These are phyloP conservation scores for Aotus griseimembra DNA, from an alignment of 2,797 vertebrate genomes.

Conservation along the genomic window DNA sequence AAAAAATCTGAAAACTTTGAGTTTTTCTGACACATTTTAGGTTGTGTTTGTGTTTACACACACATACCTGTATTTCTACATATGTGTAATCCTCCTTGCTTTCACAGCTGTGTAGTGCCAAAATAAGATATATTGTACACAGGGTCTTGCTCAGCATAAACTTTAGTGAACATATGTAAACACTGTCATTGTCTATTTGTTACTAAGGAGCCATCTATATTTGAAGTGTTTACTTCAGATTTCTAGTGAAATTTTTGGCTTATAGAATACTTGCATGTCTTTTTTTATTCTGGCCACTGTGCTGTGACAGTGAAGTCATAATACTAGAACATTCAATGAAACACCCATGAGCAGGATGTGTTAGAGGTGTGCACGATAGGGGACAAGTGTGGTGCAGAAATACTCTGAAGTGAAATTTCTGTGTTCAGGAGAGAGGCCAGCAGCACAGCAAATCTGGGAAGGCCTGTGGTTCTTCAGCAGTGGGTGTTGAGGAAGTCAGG, in stretches of 20 bases:
- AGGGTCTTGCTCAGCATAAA: background rate
- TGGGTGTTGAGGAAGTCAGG: background rate
- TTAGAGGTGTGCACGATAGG: background rate
- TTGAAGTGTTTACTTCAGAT: background rate
- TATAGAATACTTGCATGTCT: background rate
- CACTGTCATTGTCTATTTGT: background rate
- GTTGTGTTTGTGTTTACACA: background rate
- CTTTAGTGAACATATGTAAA: background rate
- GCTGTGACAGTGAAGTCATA: background rate
- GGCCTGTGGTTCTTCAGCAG: background rate
- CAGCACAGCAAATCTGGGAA: background rate
- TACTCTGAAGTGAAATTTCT: background rate
- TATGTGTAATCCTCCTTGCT: background rate
- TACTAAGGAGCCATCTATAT: background rate
- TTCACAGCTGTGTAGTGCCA: background rate
- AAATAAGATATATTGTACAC: background rate
- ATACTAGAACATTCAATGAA: background rate
- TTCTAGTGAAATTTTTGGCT: slow-evolving; percentile 5
- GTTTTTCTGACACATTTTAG: background rate
- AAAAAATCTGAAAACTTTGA: background rate
- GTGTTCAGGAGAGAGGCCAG: background rate
- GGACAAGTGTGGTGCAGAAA: background rate
- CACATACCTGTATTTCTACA: background rate
- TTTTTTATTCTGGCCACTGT: background rate
- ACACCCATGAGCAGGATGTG: background rate